Evolutionary conservation across 2,888 invertebrate species (phyloP).

Genomic region (Cantharis rufa): DNA sequence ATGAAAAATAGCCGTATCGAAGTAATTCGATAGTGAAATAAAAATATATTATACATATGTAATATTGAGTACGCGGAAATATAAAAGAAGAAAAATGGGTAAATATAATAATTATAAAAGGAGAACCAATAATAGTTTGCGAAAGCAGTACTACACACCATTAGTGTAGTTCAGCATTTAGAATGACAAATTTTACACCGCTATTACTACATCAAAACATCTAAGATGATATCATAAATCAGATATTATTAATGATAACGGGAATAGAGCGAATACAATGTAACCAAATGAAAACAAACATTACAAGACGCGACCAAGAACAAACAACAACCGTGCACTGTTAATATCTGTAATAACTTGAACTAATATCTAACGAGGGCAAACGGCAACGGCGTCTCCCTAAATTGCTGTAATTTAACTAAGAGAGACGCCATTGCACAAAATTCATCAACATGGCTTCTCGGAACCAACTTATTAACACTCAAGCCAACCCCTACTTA

Average conservation of each 20-base stretch:
- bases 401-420: slow-evolving; percentile 46
- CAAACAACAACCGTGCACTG: slow-evolving; percentile 44
- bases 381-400: slow-evolving; percentile 40
- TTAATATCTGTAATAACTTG: slow-evolving; percentile 46
- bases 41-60: background rate
- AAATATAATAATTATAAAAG: background rate
- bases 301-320: slow-evolving; percentile 47
- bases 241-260: slow-evolving; percentile 46
- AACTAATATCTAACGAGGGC: slow-evolving; percentile 43
- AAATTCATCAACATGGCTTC: slow-evolving; percentile 45
- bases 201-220: slow-evolving; percentile 44
- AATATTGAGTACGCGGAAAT: background rate
- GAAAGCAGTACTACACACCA: background rate
- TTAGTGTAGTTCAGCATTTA: background rate
- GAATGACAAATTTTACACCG: slow-evolving; percentile 46
- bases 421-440: slow-evolving; percentile 45
- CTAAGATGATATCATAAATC: slow-evolving; percentile 48
- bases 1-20: background rate
- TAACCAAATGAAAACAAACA: slow-evolving; percentile 40
- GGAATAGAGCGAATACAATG: slow-evolving; percentile 39
- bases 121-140: background rate
- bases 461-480: slow-evolving; percentile 38
- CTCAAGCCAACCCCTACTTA: slow-evolving; percentile 33
- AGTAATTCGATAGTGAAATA: background rate
- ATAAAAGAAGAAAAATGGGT: background rate